Evolutionary conservation across 2,113 vertebrate species (phyloP).

Genomic region (Pedionomus torquatus): DNA sequence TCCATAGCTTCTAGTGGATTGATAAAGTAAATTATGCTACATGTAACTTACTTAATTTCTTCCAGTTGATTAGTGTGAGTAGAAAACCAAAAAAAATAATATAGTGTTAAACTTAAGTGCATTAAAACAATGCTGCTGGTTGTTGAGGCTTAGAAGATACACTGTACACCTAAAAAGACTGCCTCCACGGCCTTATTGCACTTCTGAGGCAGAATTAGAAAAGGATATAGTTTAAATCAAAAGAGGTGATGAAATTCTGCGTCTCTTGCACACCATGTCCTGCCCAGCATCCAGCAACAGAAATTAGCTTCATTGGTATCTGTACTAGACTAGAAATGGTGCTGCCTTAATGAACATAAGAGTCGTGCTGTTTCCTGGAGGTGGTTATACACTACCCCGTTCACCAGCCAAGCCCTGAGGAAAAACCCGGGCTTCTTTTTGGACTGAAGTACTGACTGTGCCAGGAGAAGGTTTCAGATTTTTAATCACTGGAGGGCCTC

Average conservation of each 20-base stretch:
- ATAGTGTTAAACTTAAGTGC: background rate
- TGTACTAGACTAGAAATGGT: background rate
- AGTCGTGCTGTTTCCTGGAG: background rate
- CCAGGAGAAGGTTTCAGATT: background rate
- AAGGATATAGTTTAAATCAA: background rate
- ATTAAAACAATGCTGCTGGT: background rate
- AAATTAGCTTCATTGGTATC: background rate
- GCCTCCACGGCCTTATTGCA: background rate
- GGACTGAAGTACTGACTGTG: background rate
- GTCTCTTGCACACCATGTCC: background rate
- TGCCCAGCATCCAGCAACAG: background rate
- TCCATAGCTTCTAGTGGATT: background rate
- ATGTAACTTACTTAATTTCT: background rate
- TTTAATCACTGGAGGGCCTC: background rate
- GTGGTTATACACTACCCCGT: background rate
- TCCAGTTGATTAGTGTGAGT: background rate
- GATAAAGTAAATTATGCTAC: background rate
- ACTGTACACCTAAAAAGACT: background rate
- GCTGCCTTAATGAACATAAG: background rate
- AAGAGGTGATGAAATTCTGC: background rate
- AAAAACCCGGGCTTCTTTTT: background rate
- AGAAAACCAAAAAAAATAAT: background rate
- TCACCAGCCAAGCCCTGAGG: background rate
- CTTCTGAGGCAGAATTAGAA: background rate
- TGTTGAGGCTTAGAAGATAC: background rate